A percentile compares a stretch with the other conserved stretches of the same genome.
Conservation (phyloP, 2,888 invertebrate genomes). For the Apoda limacodes region DNA sequence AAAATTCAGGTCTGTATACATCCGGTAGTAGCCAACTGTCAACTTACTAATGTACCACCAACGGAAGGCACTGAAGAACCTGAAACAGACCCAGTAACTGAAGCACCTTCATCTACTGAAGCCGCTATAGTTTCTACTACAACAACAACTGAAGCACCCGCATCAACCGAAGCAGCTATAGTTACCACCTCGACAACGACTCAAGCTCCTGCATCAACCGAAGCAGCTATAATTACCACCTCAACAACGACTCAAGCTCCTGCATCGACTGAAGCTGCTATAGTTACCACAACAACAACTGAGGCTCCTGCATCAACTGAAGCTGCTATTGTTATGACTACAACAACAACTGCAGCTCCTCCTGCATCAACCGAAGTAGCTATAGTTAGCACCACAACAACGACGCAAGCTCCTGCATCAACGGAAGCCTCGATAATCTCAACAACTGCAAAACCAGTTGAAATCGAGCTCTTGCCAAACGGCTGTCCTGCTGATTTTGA, state of each 20-base stretch:
- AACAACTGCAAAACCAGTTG: constrained; percentile 3
- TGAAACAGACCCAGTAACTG: too few species aligned
- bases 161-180: too few species aligned
- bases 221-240: constrained; percentile 7
- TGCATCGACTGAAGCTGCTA: constrained; percentile 10
- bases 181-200: constrained; percentile 6
- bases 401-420: constrained; percentile 6
- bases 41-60: constrained; percentile 25
- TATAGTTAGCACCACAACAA: constrained; percentile 8
- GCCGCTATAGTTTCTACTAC: too few species aligned
- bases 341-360: constrained; percentile 7
- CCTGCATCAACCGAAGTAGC: constrained; percentile 8
- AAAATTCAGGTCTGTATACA: constrained; percentile 40
- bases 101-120: too few species aligned
- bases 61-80: too few species aligned
- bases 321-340: constrained; percentile 10
- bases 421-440: constrained; percentile 6
- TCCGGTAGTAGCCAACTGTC: constrained; percentile 27
- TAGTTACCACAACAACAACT: constrained; percentile 5
- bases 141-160: too few species aligned
- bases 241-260: constrained; percentile 10
- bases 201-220: constrained; percentile 14
- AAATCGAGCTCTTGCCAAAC: constrained; percentile 24
- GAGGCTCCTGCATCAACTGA: constrained; percentile 9
- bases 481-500: constrained; percentile 35